Evolutionary conservation across 2,888 invertebrate genomes (phyloP).

Genomic region (Ametastegia equiseti): DNA sequence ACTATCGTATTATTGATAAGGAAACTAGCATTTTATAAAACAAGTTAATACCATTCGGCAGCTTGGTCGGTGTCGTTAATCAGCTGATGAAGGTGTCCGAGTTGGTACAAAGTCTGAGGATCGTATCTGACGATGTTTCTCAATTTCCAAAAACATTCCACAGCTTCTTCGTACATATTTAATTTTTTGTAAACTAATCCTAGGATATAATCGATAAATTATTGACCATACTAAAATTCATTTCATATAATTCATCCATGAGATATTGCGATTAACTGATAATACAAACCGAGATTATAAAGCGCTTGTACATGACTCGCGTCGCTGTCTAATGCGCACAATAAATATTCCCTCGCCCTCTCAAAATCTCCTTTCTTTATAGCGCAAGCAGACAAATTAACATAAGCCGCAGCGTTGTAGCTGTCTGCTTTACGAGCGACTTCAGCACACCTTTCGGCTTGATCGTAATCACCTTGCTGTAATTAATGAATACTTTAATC

Average conservation of each 20-base stretch:
- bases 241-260: neutral
- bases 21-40: conserved; percentile 12
- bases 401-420: conserved; percentile 89
- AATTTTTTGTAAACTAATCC: conserved; percentile 85
- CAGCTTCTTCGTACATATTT: conserved; percentile 84
- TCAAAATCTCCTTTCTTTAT: conserved; percentile 84
- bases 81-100: conserved; percentile 87
- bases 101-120: conserved; percentile 87
- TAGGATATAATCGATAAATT: too few relatives aligned
- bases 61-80: conserved; percentile 81
- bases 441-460: conserved; percentile 87
- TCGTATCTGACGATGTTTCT: conserved; percentile 84
- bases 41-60: conserved; percentile 78
- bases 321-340: conserved; percentile 88
- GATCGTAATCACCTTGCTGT: conserved; percentile 88
- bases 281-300: conserved; percentile 84
- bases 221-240: neutral
- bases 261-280: neutral
- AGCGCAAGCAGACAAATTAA: conserved; percentile 91
- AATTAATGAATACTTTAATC: conserved; percentile 14
- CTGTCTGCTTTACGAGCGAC: conserved; percentile 86
- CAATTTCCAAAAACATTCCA: conserved; percentile 89
- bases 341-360: conserved; percentile 84
- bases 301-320: conserved; percentile 90
- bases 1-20: neutral